Evolutionary conservation across 2,888 invertebrate species (phyloP).

Genomic region (Parasteatoda lunata): DNA sequence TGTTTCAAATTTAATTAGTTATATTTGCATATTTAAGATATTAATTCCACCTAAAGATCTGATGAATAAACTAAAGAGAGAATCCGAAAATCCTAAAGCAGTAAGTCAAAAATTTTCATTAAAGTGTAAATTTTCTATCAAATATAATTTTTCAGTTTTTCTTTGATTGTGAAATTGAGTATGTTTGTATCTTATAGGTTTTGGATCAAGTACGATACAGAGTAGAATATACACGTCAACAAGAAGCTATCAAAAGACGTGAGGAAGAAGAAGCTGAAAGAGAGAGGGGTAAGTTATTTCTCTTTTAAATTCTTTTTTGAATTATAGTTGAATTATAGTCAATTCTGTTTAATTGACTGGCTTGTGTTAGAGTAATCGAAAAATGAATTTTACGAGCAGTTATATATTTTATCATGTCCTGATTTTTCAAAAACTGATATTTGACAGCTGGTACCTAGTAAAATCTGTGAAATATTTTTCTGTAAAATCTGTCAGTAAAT

Average conservation of each 20-base stretch:
- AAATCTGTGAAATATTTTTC: no score
- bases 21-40: slow-evolving; percentile 75
- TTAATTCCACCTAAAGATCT: slow-evolving; percentile 96
- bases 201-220: slow-evolving; percentile 94
- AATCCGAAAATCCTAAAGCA: slow-evolving; percentile 81
- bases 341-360: no score
- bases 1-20: not conserved
- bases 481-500: no score
- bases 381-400: no score
- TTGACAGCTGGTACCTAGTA: no score
- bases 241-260: slow-evolving; percentile 91
- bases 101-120: slow-evolving; percentile 74
- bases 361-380: no score
- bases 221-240: slow-evolving; percentile 96
- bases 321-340: no score
- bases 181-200: slow-evolving; percentile 70
- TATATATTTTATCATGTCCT: no score
- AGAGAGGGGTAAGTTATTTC: slow-evolving; percentile 81
- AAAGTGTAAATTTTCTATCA: not conserved
- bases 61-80: slow-evolving; percentile 82
- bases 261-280: slow-evolving; percentile 97
- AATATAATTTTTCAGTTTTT: not conserved
- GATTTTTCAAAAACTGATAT: no score
- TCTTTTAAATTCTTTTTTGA: no score
- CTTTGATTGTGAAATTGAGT: not conserved